Evolutionary conservation across 1,140 invertebrate species (phyloP), one percentile per base, ranked within the genome.

Genomic region (Planococcus citri): DNA sequence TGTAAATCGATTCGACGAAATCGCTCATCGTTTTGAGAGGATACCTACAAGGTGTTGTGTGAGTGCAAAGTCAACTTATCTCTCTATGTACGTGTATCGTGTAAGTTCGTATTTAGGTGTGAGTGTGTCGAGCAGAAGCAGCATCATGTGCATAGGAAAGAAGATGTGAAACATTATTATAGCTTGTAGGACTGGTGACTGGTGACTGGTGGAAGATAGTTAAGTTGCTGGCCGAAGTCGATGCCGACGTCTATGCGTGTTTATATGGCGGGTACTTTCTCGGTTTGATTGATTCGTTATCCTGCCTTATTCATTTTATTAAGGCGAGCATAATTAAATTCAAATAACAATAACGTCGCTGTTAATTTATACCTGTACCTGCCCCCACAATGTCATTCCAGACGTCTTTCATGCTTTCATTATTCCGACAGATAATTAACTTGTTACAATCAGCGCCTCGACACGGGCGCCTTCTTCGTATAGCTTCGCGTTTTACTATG

Each of bases 401-500:
- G 60, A 64, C 60, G 60, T 24, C 25, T 64, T 64, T 64, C 60
- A 27, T 64, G 21, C 60, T 64, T 64, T 64, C 60, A 64, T 64
- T 64, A 64, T 64, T 64, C 60, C 60, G 60, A 64, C 60, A 64
- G 60, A 64, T 64, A 64, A 64, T 64, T 64, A 64, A 64, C 60
- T 64, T 64, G 60, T 64, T 64, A 64, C 60, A 25, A 64, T 25
- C 20, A 25, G 60, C 60, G 21, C 60, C 60, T 64, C 25, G 60
- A 64, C 60, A 64, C 60, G 60, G 60, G 60, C 25, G 60, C 60
- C 60, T 64, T 64, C n/a, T n/a, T n/a, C n/a, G n/a, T n/a, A n/a
- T 60, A 25, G 21, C 60, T 25, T 64, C 9, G 60, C 22, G 60
- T 27, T 64, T 64, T 64, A 25, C 25, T 64, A 1, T 27, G n/a